Evolutionary conservation across 2,113 vertebrate species (phyloP), one percentile per base, ranked within the genome.

Genomic region (Sorex fumeus): DNA sequence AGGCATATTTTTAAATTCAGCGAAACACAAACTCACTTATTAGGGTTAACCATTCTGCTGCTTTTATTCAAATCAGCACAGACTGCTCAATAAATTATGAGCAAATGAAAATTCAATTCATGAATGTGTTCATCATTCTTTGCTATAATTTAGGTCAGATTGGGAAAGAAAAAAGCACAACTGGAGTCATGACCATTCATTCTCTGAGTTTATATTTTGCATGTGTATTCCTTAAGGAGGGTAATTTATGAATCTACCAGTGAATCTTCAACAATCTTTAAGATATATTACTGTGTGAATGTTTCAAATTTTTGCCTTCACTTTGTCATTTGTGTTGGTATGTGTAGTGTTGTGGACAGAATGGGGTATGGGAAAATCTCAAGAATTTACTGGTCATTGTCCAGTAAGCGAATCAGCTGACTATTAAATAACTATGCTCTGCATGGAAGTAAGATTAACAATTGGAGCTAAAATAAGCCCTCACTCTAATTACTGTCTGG

Each of bases 51-150:
- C 25, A 67, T 67, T 66, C 32, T 50, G 67, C 25, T 62, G 36
- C 25, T 88, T 83, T 88, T 32, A 89, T 45, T 36, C 45, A 80
- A 8, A 77, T 84, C 32, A 34, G 62, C 50, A 67, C 9, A 84
- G 34, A 36, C 43, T 60, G 27, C 45, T 84, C 50, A 84, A 64
- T 62, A 84, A 88, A 34, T 69, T 53, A n/a, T 2, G 1, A 53
- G 19, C 36, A 74, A 85, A 81, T 28, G 84, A 47, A 77, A 87
- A 72, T 91, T 60, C 80, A 84, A 72, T 80, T 96, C n/a, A 81
- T 34, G 12, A 74, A 30, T 57, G 40, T 88, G 34, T 71, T 93
- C 75, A 30, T 74, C 40, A 40, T 40, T 45, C 62, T 91, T 84
- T 91, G 36, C 53, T 60, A 84, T 81, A 76, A 64, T 40, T 89